Percentiles rank a stretch among this genome's conserved stretches.
Conservation (phyloP, 1,140 invertebrate genomes). For the Panagrolaimus sp. region DNA sequence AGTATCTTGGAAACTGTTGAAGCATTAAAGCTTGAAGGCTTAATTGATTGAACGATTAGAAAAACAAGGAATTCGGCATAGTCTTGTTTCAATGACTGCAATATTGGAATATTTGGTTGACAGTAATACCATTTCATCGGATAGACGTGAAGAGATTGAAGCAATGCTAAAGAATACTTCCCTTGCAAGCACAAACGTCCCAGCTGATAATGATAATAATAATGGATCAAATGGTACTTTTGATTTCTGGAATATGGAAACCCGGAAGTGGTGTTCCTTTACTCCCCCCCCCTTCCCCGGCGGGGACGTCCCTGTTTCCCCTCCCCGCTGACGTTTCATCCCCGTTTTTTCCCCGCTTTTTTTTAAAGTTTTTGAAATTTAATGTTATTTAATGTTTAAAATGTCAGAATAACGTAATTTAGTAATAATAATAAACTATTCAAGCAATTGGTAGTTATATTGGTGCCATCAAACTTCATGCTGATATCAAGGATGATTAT, state of each 20-base stretch:
- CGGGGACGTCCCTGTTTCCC: no score
- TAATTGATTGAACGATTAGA: slow-evolving; percentile 70
- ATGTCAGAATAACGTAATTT: no score
- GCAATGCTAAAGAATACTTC: slow-evolving; percentile 25
- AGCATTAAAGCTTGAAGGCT: slow-evolving; percentile 69
- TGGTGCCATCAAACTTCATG: slow-evolving; percentile 81
- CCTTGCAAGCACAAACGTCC: no score
- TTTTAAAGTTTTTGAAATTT: slow-evolving; percentile 29
- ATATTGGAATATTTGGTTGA: slow-evolving; percentile 58
- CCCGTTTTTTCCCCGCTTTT: no score
- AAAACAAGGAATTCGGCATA: slow-evolving; percentile 67
- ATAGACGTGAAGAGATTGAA: slow-evolving; percentile 22
- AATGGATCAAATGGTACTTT: no score
- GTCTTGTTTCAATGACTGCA: slow-evolving; percentile 59
- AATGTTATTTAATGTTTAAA: no score
- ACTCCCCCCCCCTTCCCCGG: no score
- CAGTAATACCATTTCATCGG: slow-evolving; percentile 45
- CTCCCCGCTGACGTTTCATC: no score
- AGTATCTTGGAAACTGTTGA: slow-evolving; percentile 83
- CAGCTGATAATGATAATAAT: slow-evolving; percentile 28
- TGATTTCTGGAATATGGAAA: no score
- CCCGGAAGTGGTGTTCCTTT: no score
- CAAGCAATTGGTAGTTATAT: slow-evolving; percentile 73
- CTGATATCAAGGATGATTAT: slow-evolving; percentile 81
- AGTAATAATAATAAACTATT: no score